Evolutionary conservation across 1,140 invertebrate species (phyloP), one percentile per base, ranked within the genome.

Genomic region (Cydia strobilella): DNA sequence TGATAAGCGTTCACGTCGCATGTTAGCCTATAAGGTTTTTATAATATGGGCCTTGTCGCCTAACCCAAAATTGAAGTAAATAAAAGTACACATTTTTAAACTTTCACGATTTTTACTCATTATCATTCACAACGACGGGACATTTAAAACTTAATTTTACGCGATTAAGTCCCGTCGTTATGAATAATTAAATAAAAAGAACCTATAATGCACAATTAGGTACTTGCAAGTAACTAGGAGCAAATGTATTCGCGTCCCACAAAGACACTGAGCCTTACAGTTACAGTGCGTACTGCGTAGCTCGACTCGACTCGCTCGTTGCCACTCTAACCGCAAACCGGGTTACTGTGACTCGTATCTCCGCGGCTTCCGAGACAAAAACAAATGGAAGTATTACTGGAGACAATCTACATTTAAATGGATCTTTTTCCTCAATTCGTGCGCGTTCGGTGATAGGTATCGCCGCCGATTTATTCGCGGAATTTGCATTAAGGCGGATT

Each of bases 381-480:
- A 89, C 86, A 90, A 90, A 90, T 90, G 89, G 87, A 86, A 89
- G 87, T 88, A 88, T 90, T 90, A 86, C 87, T 83, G 84, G 77
- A 86, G 85, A 88, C 87, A 90, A 90, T 90, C 89, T 90, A 87
- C 84, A 86, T 86, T 86, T 86, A 86, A 86, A 84, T 86, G 79
- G 84, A 84, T 84, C 82, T 84, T 86, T 84, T 84, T 86, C 81
- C 81, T 84, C 82, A 84, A 86, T 84, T 82, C 82, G 84, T 84
- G 84, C 77, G 80, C 80, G 82, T 81, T 84, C 79, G 79, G 82
- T 82, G 82, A 86, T 86, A 86, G 86, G 85, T 90, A 90, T 90
- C 89, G 82, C 78, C 80, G 79, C 86, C 86, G 87, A 90, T 89
- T 90, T 90, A 86, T 86, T 86, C 81, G 65, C 75, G 20, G 78